These are phyloP conservation scores for Pollenia angustigena DNA, from an alignment of 2,888 invertebrate genomes.

Conservation along the genomic window DNA sequence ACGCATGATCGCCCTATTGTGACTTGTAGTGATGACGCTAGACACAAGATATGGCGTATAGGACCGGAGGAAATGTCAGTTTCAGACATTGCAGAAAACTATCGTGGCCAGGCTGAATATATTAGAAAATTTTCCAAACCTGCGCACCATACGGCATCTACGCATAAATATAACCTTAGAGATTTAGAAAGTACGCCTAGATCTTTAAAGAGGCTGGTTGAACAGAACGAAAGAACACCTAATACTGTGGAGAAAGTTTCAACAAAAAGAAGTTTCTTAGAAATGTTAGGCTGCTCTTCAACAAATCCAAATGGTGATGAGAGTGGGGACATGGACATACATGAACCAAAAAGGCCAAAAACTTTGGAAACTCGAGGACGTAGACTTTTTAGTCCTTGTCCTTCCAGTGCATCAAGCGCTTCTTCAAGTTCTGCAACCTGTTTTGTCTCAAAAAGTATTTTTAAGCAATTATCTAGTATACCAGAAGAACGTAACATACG, in stretches of 20 bases:
- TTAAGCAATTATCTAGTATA: constrained; percentile 75
- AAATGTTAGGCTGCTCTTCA: constrained; percentile 79
- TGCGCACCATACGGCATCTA: constrained; percentile 53
- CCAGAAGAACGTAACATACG: constrained; percentile 75
- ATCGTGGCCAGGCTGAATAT: constrained; percentile 85
- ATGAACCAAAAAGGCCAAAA: constrained; percentile 83
- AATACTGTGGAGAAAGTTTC: constrained; percentile 80
- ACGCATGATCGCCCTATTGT: constrained; percentile 87
- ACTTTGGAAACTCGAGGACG: constrained; percentile 81
- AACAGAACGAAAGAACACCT: constrained; percentile 81
- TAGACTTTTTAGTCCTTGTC: constrained; percentile 85
- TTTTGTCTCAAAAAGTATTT: constrained; percentile 70
- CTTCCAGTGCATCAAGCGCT: constrained; percentile 63
- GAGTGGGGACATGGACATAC: constrained; percentile 74
- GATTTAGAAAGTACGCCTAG: constrained; percentile 85
- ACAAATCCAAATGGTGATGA: constrained; percentile 72
- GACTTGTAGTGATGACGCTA: constrained; percentile 93
- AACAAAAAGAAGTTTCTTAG: constrained; percentile 81
- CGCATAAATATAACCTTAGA: constrained; percentile 79
- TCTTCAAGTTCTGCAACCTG: constrained; percentile 60
- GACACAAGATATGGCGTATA: constrained; percentile 91
- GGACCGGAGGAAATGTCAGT: constrained; percentile 85
- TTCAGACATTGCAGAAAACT: constrained; percentile 81
- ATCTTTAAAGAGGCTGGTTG: constrained; percentile 84
- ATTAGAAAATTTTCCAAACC: constrained; percentile 79